A percentile compares a stretch with the other conserved stretches of the same genome.
Evolutionary conservation across 30 jellyfish, hydroid and myxozoan genomes (phyloP).

Genomic region (Chrysaora quinquecirrha): DNA sequence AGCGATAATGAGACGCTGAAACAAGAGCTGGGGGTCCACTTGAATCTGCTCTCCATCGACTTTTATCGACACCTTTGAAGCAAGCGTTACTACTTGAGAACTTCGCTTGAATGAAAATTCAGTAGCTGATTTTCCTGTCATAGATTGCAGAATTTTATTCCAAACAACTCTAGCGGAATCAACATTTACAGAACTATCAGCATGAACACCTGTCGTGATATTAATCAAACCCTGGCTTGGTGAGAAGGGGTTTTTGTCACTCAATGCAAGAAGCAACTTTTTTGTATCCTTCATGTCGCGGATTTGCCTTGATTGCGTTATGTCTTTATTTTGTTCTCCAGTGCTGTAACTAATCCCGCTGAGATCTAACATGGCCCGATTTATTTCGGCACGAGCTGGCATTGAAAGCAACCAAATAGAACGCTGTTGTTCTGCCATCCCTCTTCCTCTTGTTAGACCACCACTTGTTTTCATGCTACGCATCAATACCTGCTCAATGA

Average conservation of each 20-base stretch:
- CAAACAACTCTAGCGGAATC: not conserved
- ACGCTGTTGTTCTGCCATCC: slow-evolving; percentile 36
- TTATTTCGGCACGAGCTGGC: slow-evolving; percentile 46
- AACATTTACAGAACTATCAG: not conserved
- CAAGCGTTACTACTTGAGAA: not conserved
- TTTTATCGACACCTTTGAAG: not conserved
- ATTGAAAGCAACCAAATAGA: slow-evolving; percentile 43
- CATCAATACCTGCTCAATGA: slow-evolving; percentile 27
- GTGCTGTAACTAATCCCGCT: slow-evolving; percentile 22
- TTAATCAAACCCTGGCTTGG: not conserved
- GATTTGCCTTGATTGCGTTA: slow-evolving; percentile 7
- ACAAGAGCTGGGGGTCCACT: slow-evolving; percentile 25
- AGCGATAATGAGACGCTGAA: slow-evolving; percentile 11
- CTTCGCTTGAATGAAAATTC: slow-evolving; percentile 10
- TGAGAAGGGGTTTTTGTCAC: not conserved
- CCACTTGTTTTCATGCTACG: slow-evolving; percentile 44
- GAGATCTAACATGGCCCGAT: slow-evolving; percentile 30
- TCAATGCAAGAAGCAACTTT: not conserved
- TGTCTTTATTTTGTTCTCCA: slow-evolving; percentile 55
- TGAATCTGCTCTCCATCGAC: slow-evolving; percentile 5
- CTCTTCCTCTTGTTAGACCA: slow-evolving; percentile 37
- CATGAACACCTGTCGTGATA: not conserved
- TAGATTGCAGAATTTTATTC: not conserved
- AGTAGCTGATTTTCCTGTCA: not conserved
- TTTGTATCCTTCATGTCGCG: not conserved